A percentile compares a stretch with the other conserved stretches of the same genome.
These are phyloP conservation scores for Rhagonycha lutea DNA, from an alignment of 2,888 invertebrate genomes.

Conservation along the genomic window DNA sequence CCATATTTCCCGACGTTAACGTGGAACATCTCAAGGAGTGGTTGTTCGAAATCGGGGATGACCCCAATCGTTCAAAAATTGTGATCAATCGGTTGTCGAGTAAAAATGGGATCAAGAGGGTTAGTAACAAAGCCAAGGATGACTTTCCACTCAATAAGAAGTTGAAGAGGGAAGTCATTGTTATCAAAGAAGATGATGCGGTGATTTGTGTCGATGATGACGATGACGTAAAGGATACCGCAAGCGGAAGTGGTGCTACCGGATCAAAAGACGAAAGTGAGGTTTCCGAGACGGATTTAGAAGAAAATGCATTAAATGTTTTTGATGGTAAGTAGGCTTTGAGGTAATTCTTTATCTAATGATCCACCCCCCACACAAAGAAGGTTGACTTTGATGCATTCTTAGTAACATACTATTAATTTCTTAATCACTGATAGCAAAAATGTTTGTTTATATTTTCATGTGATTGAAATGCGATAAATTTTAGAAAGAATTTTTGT, in stretches of 20 bases:
- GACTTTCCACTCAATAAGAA: neutral
- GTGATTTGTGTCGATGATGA: neutral
- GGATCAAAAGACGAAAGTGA: neutral
- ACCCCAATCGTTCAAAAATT: neutral
- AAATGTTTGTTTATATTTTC: too few relatives aligned
- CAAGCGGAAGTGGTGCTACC: neutral
- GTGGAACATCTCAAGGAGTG: neutral
- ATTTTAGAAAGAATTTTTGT: too few relatives aligned
- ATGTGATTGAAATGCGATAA: too few relatives aligned
- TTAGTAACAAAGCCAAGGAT: neutral
- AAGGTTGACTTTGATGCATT: too few relatives aligned
- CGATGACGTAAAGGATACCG: neutral
- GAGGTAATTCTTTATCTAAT: too few relatives aligned
- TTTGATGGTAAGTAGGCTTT: neutral
- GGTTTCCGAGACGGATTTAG: neutral
- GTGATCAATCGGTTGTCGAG: neutral
- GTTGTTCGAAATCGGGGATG: neutral
- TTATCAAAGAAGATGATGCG: neutral
- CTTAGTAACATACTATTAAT: too few relatives aligned
- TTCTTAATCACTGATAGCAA: too few relatives aligned
- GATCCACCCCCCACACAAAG: too few relatives aligned
- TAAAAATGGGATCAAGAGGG: neutral
- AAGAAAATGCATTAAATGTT: neutral
- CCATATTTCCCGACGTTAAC: neutral
- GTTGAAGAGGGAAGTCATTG: neutral